Base-by-base conservation (phyloP, 1,140 invertebrate genomes). In the Oncopodura yosiiana region DNA sequence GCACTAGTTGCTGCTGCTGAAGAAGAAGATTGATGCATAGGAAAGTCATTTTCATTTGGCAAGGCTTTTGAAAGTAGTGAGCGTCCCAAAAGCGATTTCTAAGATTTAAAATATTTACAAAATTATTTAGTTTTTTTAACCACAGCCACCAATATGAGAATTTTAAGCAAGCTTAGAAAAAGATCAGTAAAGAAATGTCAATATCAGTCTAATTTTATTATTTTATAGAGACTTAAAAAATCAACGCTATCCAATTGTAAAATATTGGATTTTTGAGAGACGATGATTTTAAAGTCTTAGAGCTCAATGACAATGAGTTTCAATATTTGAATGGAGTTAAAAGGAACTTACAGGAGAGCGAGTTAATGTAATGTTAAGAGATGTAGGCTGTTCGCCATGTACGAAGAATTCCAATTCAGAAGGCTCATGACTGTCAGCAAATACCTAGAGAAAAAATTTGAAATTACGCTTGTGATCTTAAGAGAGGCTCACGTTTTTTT, bases 351-450 rank as follows among this genome's bases (percentile, higher is more conserved):
- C 87, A 77, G 86, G 85, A n/a, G 81, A 77, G 12, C 80, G 78
- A 63, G 81, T 78, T 57, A 92, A 69, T 5, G 87, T 91, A 18
- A 92, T 78, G 70, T 91, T 91, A 29, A 91, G 73, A 36, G 84
- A 70, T 2, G 87, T 91, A 8, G 87, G 86, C 71, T 87, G 83
- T 62, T 81, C 78, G 30, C 89, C 84, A n/a, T 84, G 79, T 3
- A 92, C 85, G 68, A 83, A 81, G 68, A 93, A 89, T 66, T 90
- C 85, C 26, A 87, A 73, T 69, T 91, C 86, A 57, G 79, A 75
- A 0, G 87, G 86, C 36, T 82, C 73, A 67, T 81, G 91, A 24
- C 86, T 86, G 62, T 89, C 86, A 23, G 84, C 86, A 67, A 84
- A 83, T 27, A 87, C 82, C 86, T 89, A 60, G 30, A 63, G 4